These are phyloP conservation scores for Poicephalus gulielmi DNA, from an alignment of 2,113 vertebrate genomes.

Conservation along the genomic window DNA sequence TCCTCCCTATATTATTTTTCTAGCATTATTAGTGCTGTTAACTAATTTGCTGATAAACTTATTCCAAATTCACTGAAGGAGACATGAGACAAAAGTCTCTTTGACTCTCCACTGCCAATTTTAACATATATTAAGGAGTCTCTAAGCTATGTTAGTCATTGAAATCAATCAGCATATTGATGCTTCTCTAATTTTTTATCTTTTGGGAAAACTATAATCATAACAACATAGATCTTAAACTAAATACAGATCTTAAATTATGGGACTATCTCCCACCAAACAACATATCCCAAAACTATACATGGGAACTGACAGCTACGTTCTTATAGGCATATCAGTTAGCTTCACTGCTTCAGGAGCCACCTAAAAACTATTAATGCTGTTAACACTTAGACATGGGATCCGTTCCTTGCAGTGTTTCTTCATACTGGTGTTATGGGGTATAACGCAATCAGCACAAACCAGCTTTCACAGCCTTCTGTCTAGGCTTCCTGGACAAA, in stretches of 20 bases:
- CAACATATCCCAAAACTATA: not conserved
- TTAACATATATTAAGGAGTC: not conserved
- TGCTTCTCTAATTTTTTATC: not conserved
- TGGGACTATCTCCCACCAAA: not conserved
- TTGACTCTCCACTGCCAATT: not conserved
- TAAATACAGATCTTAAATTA: not conserved
- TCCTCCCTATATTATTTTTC: not conserved
- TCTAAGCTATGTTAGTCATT: not conserved
- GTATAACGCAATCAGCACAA: not conserved
- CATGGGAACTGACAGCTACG: not conserved
- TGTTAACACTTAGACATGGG: not conserved
- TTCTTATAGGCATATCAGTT: not conserved
- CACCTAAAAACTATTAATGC: not conserved
- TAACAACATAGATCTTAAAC: not conserved
- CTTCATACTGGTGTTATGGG: not conserved
- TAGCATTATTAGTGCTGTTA: not conserved
- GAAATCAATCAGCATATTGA: not conserved
- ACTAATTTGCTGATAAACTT: not conserved
- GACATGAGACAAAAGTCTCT: not conserved
- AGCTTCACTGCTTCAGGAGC: not conserved
- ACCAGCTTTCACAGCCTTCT: not conserved
- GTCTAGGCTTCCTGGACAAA: not conserved
- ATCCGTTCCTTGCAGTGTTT: not conserved
- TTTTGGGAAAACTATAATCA: not conserved
- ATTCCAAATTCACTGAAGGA: not conserved